phyloP scores from a whole-genome alignment of 2,113 vertebrate species.

The Ceyx margarethae region DNA sequence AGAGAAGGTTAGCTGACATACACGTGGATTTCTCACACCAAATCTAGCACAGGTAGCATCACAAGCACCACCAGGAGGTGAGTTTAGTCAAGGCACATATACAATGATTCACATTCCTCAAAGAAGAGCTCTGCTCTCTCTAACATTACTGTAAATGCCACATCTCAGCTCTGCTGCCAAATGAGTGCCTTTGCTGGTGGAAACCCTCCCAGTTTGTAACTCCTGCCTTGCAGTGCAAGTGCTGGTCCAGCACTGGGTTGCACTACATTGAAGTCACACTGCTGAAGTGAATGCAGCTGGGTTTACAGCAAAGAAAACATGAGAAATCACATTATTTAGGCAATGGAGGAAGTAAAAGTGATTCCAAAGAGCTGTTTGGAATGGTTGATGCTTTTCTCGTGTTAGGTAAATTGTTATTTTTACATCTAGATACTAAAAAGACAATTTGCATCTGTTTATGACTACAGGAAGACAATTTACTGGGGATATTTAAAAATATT shows the following conservation, averaged over 20 bases:
- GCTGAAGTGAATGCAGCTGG: background rate
- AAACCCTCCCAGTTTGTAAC: background rate
- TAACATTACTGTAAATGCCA: background rate
- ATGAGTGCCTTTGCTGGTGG: background rate
- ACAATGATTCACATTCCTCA: background rate
- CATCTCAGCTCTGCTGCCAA: background rate
- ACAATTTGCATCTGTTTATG: background rate
- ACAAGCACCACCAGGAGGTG: background rate
- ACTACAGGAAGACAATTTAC: background rate
- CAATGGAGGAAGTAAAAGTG: background rate
- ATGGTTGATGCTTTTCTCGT: background rate
- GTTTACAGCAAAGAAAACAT: background rate
- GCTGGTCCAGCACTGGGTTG: background rate
- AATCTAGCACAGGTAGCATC: background rate
- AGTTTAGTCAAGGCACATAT: background rate
- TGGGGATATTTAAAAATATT: background rate
- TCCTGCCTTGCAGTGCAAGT: background rate
- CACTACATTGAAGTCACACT: rapidly evolving
- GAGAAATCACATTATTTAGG: background rate
- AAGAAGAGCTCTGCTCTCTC: background rate
- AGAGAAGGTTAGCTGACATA: background rate
- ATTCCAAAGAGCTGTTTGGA: background rate
- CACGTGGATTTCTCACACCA: background rate
- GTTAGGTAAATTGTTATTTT: background rate
- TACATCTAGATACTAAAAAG: background rate